Evolutionary conservation across 1,140 invertebrate genomes (phyloP).

Genomic region (Mylabris phalerata): DNA sequence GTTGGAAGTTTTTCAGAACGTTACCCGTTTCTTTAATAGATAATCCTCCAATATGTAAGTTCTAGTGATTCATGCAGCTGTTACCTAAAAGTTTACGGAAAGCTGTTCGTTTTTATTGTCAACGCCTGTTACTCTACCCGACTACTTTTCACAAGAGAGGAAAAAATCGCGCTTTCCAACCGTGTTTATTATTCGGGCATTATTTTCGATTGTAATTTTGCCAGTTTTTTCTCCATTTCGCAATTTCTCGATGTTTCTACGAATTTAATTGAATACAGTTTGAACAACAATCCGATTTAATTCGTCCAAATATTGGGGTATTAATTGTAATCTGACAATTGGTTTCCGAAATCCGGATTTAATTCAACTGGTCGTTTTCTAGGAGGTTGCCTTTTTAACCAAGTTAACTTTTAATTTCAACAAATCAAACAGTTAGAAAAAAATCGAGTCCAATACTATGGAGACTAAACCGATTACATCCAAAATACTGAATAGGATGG

Average conservation of each 20-base stretch:
- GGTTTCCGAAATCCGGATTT: conserved; percentile 11
- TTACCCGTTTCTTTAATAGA: not conserved
- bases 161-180: too few relatives aligned
- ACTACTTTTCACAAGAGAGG: too few relatives aligned
- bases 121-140: not conserved
- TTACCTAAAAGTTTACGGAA: conserved; percentile 7
- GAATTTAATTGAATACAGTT: too few relatives aligned
- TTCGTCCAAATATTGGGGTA: not conserved
- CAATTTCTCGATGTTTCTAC: too few relatives aligned
- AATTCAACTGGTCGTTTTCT: not conserved
- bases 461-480: conserved; percentile 9
- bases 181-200: too few relatives aligned
- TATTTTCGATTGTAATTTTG: too few relatives aligned
- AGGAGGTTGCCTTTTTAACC: conserved; percentile 1
- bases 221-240: too few relatives aligned
- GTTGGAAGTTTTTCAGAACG: conserved; percentile 1
- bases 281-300: too few relatives aligned
- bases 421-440: conserved; percentile 7
- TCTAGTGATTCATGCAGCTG: conserved; percentile 13
- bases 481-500: not conserved
- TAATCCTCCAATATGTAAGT: conserved; percentile 16
- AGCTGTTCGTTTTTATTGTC: conserved; percentile 14
- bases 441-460: not conserved
- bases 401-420: conserved; percentile 13
- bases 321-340: conserved; percentile 12